Evolutionary conservation across 2,797 vertebrate genomes (phyloP).

Genomic region (Pangasius krempfi): DNA sequence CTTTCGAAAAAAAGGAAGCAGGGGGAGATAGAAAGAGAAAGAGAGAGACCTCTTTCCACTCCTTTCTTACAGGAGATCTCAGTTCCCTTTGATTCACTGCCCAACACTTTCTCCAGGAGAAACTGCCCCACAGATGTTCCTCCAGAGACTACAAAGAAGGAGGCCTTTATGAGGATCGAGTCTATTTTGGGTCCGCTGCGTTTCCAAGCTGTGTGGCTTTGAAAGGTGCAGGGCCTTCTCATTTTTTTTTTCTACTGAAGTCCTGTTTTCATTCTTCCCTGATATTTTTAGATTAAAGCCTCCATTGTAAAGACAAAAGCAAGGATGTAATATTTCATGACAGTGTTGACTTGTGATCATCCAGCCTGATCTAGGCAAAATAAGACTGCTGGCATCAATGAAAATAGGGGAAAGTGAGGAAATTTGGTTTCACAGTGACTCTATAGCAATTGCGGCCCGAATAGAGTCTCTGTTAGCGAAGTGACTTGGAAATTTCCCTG

Average conservation of each 20-base stretch:
- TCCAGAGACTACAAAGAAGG: slow-evolving; percentile 84
- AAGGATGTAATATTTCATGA: slow-evolving; percentile 76
- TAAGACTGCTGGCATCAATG: slow-evolving; percentile 64
- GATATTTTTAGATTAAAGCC: slow-evolving; percentile 85
- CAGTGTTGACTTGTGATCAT: slow-evolving; percentile 74
- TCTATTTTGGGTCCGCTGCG: slow-evolving; percentile 78
- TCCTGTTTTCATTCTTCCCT: slow-evolving; percentile 76
- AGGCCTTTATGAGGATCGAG: slow-evolving; percentile 79
- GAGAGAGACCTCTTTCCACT: slow-evolving; percentile 70
- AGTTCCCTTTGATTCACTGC: slow-evolving; percentile 82
- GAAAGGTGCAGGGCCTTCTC: slow-evolving; percentile 67
- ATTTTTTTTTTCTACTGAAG: slow-evolving; percentile 64
- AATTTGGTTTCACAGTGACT: slow-evolving; percentile 10
- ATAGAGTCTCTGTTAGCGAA: slow-evolving; percentile 16
- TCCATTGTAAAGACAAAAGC: slow-evolving; percentile 72
- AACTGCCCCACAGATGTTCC: slow-evolving; percentile 86
- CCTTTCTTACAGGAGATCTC: slow-evolving; percentile 76
- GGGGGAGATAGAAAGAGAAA: slow-evolving; percentile 31
- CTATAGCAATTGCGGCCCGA: slow-evolving; percentile 13
- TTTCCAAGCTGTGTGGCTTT: slow-evolving; percentile 75
- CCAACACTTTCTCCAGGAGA: slow-evolving; percentile 78
- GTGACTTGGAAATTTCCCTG: slow-evolving; percentile 47
- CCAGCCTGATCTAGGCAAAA: slow-evolving; percentile 57
- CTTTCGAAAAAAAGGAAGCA: slow-evolving; percentile 34
- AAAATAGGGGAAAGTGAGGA: slow-evolving; percentile 52